Evolutionary conservation across 2,888 invertebrate species (phyloP).

Genomic region (Acrobasis consociella): DNA sequence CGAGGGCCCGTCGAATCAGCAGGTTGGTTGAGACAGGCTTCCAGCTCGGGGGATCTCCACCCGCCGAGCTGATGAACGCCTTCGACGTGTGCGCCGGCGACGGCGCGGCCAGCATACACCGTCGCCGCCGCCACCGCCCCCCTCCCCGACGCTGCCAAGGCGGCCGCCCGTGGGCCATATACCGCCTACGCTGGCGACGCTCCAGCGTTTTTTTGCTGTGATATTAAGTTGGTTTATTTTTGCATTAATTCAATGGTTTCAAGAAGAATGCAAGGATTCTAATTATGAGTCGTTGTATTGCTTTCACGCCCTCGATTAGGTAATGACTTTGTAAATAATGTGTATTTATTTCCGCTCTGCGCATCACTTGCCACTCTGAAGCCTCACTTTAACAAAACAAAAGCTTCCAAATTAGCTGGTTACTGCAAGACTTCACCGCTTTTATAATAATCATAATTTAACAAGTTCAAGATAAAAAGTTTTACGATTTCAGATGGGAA

Average conservation of each 20-base stretch:
- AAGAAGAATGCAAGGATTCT: constrained; percentile 46
- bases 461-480: neutral
- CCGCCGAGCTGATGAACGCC: constrained; percentile 7
- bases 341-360: constrained; percentile 38
- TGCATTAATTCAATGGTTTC: constrained; percentile 49
- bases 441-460: neutral
- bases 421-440: neutral
- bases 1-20: constrained; percentile 67
- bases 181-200: constrained; percentile 39
- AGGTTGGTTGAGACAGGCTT: constrained; percentile 43
- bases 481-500: neutral
- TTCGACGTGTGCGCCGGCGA: constrained; percentile 20
- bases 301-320: constrained; percentile 40
- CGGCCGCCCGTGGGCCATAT: constrained; percentile 24
- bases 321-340: constrained; percentile 57
- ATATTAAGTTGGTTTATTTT: constrained; percentile 70
- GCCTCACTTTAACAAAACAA: too few species aligned
- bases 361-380: constrained; percentile 34
- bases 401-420: neutral
- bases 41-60: neutral
- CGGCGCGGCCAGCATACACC: neutral
- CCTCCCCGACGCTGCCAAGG: constrained; percentile 27
- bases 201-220: constrained; percentile 73
- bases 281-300: constrained; percentile 28
- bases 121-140: constrained; percentile 22